Conservation (phyloP, 2,888 invertebrate genomes). For the Limnephilus rhombicus region DNA sequence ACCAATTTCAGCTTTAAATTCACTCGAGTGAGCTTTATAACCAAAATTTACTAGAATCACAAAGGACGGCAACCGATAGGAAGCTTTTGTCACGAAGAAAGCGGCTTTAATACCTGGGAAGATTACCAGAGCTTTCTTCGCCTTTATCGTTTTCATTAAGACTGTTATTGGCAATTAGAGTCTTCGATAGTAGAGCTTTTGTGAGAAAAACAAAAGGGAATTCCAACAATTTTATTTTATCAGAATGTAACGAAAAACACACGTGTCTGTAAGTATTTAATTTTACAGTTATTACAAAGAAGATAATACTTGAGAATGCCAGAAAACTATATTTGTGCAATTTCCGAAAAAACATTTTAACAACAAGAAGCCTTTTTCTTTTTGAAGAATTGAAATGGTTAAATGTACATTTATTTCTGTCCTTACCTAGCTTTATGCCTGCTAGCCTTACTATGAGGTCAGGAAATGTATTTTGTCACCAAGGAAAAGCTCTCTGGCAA, state of each 20-base stretch:
- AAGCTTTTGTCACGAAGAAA: conserved; percentile 39
- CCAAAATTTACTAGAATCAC: background rate
- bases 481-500: background rate
- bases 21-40: conserved; percentile 19
- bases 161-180: conserved; percentile 37
- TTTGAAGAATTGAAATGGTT: background rate
- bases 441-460: background rate
- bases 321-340: background rate
- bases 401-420: background rate
- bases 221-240: background rate
- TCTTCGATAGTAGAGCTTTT: background rate
- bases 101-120: conserved; percentile 11
- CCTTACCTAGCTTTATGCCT: background rate
- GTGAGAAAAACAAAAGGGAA: conserved; percentile 9
- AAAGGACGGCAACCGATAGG: background rate
- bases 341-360: background rate
- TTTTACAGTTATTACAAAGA: background rate
- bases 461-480: background rate
- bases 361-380: background rate
- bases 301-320: background rate
- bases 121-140: conserved; percentile 38
- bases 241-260: background rate
- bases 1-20: background rate
- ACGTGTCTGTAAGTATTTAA: background rate
- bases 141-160: conserved; percentile 32